These are phyloP conservation scores for Esox niger DNA, from an alignment of 2,113 vertebrate species.

Conservation along the genomic window DNA sequence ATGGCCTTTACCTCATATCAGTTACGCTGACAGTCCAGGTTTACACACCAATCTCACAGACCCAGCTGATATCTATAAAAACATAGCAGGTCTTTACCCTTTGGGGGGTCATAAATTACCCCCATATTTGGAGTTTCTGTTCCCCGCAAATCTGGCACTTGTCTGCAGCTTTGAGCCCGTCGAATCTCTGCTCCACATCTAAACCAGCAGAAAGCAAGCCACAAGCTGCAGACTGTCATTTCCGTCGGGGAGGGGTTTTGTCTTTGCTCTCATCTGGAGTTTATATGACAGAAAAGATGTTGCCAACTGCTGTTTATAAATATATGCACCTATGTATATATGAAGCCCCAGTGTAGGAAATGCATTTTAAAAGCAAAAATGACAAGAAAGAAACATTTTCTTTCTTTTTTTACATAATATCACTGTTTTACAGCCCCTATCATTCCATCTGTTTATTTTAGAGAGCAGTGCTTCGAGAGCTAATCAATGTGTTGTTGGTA, in stretches of 20 bases:
- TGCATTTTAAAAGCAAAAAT: neutral
- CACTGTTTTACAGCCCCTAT: slow-evolving; percentile 7
- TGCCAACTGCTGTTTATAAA: neutral
- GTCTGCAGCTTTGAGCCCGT: neutral
- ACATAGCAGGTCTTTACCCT: neutral
- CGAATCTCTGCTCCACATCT: neutral
- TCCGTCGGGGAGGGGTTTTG: neutral
- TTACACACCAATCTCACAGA: slow-evolving; percentile 4
- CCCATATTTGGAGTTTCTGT: slow-evolving; percentile 2
- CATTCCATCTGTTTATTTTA: neutral
- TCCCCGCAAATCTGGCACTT: neutral
- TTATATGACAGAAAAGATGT: slow-evolving; percentile 1
- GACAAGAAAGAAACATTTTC: neutral
- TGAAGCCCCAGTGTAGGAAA: neutral
- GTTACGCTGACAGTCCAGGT: neutral
- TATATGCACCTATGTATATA: neutral
- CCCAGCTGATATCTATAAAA: neutral
- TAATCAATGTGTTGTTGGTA: neutral
- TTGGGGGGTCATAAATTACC: neutral
- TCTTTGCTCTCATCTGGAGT: neutral
- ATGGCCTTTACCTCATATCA: neutral
- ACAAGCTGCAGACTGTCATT: neutral
- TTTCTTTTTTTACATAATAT: slow-evolving; percentile 2
- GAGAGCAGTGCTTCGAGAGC: neutral
- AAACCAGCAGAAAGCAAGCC: neutral